Conservation (phyloP, 2,113 vertebrate genomes). For the Misgurnus mizolepis region DNA sequence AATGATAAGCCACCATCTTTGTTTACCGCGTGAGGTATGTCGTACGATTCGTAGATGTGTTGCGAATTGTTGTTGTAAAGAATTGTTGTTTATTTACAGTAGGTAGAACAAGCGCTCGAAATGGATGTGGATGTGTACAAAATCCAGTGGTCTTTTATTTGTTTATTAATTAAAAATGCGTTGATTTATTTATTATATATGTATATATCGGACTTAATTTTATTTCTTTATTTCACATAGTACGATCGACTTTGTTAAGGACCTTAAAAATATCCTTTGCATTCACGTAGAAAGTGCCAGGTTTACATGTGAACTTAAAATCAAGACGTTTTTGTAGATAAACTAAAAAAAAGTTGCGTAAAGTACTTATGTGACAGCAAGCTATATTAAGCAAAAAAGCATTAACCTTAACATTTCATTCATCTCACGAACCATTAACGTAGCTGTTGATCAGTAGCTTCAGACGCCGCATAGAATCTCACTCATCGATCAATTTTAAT, state of each 20-base stretch:
- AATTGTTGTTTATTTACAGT: not conserved
- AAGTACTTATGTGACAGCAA: slow-evolving; percentile 54
- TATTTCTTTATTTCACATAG: not conserved
- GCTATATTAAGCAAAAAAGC: slow-evolving; percentile 53
- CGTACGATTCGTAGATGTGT: not conserved
- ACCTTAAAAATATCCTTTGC: slow-evolving; percentile 20
- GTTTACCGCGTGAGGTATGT: not conserved
- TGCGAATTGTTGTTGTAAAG: not conserved
- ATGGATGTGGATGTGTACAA: slow-evolving; percentile 2
- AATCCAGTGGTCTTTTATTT: not conserved
- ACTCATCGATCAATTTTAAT: not conserved
- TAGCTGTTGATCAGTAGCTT: slow-evolving; percentile 39
- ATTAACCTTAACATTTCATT: slow-evolving; percentile 43
- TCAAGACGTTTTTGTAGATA: slow-evolving; percentile 37
- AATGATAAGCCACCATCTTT: slow-evolving; percentile 25
- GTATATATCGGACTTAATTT: not conserved
- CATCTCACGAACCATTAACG: slow-evolving; percentile 16
- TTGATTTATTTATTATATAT: not conserved
- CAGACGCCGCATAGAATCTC: slow-evolving; percentile 4
- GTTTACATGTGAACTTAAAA: slow-evolving; percentile 51
- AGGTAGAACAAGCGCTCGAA: not conserved
- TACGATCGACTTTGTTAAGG: not conserved
- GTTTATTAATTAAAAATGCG: not conserved
- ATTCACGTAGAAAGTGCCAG: slow-evolving; percentile 51
- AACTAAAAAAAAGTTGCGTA: slow-evolving; percentile 49